Percentiles rank a stretch among this genome's conserved stretches.
phyloP scores from a whole-genome alignment of 2,888 invertebrate species.

The Agrochola litura region DNA sequence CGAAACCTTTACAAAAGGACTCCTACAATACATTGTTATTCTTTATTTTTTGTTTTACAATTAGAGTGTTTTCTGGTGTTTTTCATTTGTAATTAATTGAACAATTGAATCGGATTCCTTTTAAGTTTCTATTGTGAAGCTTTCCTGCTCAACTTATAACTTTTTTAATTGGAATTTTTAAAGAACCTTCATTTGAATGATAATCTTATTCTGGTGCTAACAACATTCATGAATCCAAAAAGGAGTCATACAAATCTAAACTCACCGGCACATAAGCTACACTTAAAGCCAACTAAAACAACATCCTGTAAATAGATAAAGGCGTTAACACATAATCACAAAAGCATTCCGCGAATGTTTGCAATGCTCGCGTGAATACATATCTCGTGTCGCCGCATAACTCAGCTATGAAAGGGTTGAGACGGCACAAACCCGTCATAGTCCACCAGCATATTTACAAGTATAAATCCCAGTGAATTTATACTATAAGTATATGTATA shows the following conservation, averaged over 20 bases:
- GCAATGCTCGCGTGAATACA: constrained; percentile 45
- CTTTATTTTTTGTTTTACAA: constrained; percentile 48
- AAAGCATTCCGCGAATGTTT: constrained; percentile 62
- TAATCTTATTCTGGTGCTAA: neutral
- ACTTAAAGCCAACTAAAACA: constrained; percentile 7
- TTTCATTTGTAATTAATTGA: constrained; percentile 43
- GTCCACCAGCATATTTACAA: neutral
- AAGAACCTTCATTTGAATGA: neutral
- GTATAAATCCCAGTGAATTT: neutral
- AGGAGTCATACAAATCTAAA: neutral
- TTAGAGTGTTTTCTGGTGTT: constrained; percentile 44
- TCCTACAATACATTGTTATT: constrained; percentile 42
- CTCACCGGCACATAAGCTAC: neutral
- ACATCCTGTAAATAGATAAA: constrained; percentile 30
- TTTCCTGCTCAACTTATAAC: neutral
- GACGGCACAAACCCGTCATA: constrained; percentile 11
- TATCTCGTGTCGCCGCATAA: constrained; percentile 51
- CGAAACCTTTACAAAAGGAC: constrained; percentile 33
- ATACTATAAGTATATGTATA: constrained; percentile 5
- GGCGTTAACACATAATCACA: constrained; percentile 48
- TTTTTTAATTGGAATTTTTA: neutral
- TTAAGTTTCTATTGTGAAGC: constrained; percentile 11
- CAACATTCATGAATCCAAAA: neutral
- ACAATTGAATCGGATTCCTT: constrained; percentile 29
- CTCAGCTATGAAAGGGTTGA: constrained; percentile 45